phyloP scores from a whole-genome alignment of 2,797 vertebrate genomes.

The Euthynnus affinis region DNA sequence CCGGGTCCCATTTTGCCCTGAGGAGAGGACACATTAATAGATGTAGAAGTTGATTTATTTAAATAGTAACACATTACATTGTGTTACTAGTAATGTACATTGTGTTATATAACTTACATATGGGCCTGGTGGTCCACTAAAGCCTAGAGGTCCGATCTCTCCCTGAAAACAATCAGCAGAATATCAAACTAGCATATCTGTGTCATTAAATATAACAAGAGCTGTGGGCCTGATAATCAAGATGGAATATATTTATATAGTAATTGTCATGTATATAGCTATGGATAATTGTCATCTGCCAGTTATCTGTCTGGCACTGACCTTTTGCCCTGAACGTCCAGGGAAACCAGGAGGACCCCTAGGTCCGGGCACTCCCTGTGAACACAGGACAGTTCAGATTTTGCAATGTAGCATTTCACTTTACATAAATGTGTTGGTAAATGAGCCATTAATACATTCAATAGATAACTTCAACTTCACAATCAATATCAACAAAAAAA shows the following conservation, averaged over 20 bases:
- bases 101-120: conserved; percentile 66
- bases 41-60: neutral
- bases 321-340: conserved; percentile 77
- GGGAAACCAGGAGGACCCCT: conserved; percentile 81
- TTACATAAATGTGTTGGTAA: neutral
- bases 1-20: conserved; percentile 80
- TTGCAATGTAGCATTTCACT: neutral
- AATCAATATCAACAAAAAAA: neutral
- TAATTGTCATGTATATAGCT: neutral
- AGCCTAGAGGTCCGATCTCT: conserved; percentile 75
- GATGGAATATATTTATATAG: neutral
- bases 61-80: neutral
- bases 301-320: conserved; percentile 60
- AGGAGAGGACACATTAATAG: conserved; percentile 23
- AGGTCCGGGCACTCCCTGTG: conserved; percentile 81
- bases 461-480: neutral
- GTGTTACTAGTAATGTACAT: too few species aligned
- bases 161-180: conserved; percentile 75
- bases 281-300: neutral
- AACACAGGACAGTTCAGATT: conserved; percentile 13
- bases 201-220: neutral
- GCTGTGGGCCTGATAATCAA: conserved; percentile 1
- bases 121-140: conserved; percentile 80
- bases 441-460: neutral
- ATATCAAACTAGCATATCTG: conserved; percentile 4